Base-by-base conservation (phyloP, 2,113 vertebrate species). In the Ceratotherium simum region DNA sequence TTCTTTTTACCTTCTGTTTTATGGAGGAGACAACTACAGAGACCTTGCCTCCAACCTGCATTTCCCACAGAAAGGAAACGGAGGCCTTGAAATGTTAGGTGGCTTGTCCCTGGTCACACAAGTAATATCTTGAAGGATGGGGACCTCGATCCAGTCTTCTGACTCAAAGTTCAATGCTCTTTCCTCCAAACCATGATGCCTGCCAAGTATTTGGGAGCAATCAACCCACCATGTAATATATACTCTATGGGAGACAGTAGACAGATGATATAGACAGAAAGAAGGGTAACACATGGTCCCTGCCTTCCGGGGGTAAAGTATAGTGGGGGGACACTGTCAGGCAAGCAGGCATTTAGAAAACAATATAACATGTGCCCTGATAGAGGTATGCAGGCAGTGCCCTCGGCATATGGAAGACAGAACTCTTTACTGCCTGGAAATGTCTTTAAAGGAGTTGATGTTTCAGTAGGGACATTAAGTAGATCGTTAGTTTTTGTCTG, bases 181-280 rank as follows among this genome's bases (percentile, higher is more conserved):
- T 86, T 62, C 51, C 46, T 87, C 58, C 76, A 65, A 81, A 29
- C 46, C 39, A 3, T 3, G 1, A 42, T 5, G 5, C 27, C 62
- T 51, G 12, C 69, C 36, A 64, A 39, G 46, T 36, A 3, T 39
- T 42, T 73, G 60, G 33, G 25, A 16, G 70, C 18, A 17, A 82
- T 17, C 33, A 27, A 54, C 8, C 13, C 25, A 6, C 54, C n/a
- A 9, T 18, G 51, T 73, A 46, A 51, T 42, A 31, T 3, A 39
- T 11, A 31, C 17, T 31, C 2, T 2, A 4, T 10, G 8, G 21
- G 6, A 20, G 25, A 8, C 9, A 17, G 1, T 4, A 6, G 56
- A n/a, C 5, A 3, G 27, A 17, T 56, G 75, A 42, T 12, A 54
- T 8, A 79, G 6, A 51, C 2, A 65, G 48, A 36, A 54, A 62